Evolutionary conservation across 2,797 vertebrate genomes (phyloP).

Genomic region (Notoglanidium macrostoma): DNA sequence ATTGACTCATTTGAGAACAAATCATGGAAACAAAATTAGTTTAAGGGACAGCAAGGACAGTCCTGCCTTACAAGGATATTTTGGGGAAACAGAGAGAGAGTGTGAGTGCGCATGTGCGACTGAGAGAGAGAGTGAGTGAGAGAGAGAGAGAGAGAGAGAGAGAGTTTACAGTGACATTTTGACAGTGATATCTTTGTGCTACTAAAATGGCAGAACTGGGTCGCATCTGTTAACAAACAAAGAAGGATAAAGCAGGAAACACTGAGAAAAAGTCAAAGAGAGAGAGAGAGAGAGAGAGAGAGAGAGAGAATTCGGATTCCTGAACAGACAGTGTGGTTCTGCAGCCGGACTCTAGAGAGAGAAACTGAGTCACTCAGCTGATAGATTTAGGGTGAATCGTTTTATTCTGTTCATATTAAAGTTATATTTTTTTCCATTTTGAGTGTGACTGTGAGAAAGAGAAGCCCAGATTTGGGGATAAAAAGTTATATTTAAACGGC

Average conservation of each 20-base stretch:
- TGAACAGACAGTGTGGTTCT: not conserved
- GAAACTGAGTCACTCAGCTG: conserved; percentile 2
- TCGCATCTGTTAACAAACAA: conserved; percentile 28
- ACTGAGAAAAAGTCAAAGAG: no score
- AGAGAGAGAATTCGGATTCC: conserved; percentile 2
- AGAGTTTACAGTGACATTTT: conserved; percentile 6
- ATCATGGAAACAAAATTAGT: not conserved
- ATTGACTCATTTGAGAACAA: not conserved
- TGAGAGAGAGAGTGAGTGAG: not conserved
- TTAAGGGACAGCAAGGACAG: not conserved
- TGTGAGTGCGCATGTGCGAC: no score
- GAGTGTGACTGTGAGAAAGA: not conserved
- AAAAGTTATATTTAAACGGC: not conserved
- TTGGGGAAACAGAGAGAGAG: not conserved
- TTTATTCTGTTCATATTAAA: conserved; percentile 12
- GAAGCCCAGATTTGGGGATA: not conserved
- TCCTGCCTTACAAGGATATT: not conserved
- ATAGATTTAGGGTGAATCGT: not conserved
- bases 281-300: not conserved
- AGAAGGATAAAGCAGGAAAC: not conserved
- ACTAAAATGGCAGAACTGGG: conserved; percentile 31
- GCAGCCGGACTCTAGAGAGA: not conserved
- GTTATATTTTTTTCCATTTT: not conserved
- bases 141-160: conserved; percentile 5
- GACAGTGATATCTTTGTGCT: conserved; percentile 2